These are phyloP conservation scores for Ptyas mucosa DNA, from an alignment of 2,113 vertebrate species.

Conservation along the genomic window DNA sequence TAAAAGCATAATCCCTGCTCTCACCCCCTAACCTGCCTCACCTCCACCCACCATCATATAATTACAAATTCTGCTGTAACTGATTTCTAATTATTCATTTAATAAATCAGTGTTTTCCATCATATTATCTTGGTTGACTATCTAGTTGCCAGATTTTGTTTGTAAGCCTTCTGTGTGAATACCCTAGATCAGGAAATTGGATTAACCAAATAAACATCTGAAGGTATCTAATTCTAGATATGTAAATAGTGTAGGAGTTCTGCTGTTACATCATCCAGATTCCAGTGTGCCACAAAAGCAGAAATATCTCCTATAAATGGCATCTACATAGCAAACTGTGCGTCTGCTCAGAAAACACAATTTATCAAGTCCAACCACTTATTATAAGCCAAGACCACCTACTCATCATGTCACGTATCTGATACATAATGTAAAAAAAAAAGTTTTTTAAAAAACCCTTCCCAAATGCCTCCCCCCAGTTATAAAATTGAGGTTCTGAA, in stretches of 20 bases:
- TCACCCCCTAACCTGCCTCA: background rate
- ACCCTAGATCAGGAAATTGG: background rate
- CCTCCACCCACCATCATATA: background rate
- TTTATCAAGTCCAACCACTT: background rate
- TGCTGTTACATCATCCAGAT: background rate
- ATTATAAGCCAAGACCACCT: background rate
- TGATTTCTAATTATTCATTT: background rate
- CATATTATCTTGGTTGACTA: background rate
- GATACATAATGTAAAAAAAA: background rate
- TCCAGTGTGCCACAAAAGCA: background rate
- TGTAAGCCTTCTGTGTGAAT: background rate
- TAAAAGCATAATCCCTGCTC: background rate
- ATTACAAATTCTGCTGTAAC: background rate
- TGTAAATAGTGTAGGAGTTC: background rate
- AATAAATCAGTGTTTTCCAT: background rate
- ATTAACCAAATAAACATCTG: background rate
- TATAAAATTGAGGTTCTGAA: background rate
- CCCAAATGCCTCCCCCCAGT: background rate
- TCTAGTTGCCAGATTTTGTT: background rate
- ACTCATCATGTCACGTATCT: background rate
- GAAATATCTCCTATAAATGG: background rate
- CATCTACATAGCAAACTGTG: background rate
- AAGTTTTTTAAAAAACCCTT: background rate
- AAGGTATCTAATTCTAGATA: background rate
- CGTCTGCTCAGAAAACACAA: background rate